These are phyloP conservation scores for Frankliniella intonsa DNA, from an alignment of 2,888 invertebrate genomes.

Conservation along the genomic window DNA sequence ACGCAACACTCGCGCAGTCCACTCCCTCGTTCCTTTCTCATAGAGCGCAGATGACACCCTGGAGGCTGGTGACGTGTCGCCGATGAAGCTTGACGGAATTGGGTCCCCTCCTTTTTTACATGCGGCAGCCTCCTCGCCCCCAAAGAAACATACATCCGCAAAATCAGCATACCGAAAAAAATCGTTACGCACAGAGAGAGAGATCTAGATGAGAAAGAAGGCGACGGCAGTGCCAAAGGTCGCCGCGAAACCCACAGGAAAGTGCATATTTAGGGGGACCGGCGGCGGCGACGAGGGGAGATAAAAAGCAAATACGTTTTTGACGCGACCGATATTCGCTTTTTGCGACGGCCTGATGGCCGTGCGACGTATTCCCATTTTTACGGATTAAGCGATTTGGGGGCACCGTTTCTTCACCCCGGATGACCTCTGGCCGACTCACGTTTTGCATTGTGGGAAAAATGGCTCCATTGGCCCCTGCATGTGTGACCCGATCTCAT, in stretches of 20 bases:
- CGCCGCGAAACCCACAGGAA: not conserved
- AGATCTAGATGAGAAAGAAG: not conserved
- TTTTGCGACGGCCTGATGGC: not conserved
- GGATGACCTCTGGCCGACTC: not conserved
- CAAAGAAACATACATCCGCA: not conserved
- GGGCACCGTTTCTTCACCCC: not conserved
- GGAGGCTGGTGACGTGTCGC: not conserved
- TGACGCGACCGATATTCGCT: not conserved
- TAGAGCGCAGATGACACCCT: not conserved
- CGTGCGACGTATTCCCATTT: not conserved
- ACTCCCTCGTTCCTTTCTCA: too few species aligned
- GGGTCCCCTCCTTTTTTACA: not conserved
- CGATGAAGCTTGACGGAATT: not conserved
- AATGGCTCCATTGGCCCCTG: slow-evolving; percentile 20
- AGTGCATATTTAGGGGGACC: too few species aligned
- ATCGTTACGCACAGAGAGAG: not conserved
- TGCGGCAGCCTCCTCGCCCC: not conserved
- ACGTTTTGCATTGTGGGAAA: slow-evolving; percentile 4
- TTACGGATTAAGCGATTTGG: slow-evolving; percentile 22
- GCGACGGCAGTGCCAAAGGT: not conserved
- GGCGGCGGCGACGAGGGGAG: not conserved
- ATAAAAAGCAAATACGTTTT: slow-evolving; percentile 16
- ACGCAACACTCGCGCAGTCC: not conserved
- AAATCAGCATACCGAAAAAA: not conserved
- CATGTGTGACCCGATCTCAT: too few species aligned